phyloP scores from a whole-genome alignment of 2,113 vertebrate genomes.

The Monopterus albus region DNA sequence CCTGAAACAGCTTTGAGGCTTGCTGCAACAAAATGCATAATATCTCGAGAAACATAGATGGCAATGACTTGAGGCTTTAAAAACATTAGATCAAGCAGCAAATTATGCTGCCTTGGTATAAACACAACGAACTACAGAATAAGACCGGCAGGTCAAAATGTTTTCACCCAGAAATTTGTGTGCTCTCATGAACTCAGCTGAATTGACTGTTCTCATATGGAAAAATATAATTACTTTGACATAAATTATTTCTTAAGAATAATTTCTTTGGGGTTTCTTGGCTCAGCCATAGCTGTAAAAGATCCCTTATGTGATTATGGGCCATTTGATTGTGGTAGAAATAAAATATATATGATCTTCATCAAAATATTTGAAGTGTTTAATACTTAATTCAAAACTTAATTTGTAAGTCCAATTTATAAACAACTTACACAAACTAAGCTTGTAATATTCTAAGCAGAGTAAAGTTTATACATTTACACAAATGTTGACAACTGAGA shows the following conservation, averaged over 20 bases:
- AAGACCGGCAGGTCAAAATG: conserved; percentile 19
- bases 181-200: background rate
- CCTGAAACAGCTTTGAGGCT: background rate
- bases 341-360: too few relatives aligned
- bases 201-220: background rate
- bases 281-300: too few relatives aligned
- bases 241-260: background rate
- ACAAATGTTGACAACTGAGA: too few relatives aligned
- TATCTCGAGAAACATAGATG: conserved; percentile 17
- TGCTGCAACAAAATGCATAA: conserved; percentile 2
- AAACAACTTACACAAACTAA: too few relatives aligned
- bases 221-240: background rate
- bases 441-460: too few relatives aligned
- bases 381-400: too few relatives aligned
- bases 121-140: conserved; percentile 27
- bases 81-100: conserved; percentile 43
- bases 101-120: conserved; percentile 21
- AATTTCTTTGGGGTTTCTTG: too few relatives aligned
- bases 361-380: too few relatives aligned
- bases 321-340: too few relatives aligned
- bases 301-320: too few relatives aligned
- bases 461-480: too few relatives aligned
- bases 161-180: background rate
- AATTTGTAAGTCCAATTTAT: too few relatives aligned
- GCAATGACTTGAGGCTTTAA: conserved; percentile 25